phyloP scores from a whole-genome alignment of 2,113 vertebrate species.

The Mola mola region DNA sequence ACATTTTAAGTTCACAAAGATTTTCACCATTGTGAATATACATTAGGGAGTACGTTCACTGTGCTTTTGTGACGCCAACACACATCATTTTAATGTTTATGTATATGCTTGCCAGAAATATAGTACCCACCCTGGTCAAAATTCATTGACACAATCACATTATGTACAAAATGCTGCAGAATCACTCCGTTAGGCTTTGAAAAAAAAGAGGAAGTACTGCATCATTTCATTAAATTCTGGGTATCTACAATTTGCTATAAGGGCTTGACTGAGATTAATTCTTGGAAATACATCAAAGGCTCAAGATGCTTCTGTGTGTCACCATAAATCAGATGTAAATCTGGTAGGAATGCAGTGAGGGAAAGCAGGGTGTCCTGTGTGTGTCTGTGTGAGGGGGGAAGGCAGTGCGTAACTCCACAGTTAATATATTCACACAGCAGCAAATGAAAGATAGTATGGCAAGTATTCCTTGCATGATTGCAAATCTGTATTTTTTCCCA shows the following conservation, averaged over 20 bases:
- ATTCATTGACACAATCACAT: no score
- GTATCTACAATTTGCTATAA: slow-evolving; percentile 10
- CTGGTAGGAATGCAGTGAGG: slow-evolving; percentile 24
- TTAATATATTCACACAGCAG: no score
- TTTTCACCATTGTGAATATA: slow-evolving; percentile 3
- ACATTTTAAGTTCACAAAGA: slow-evolving; percentile 7
- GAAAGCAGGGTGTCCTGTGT: slow-evolving; percentile 7
- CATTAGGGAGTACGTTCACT: slow-evolving; percentile 21
- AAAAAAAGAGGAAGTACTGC: slow-evolving; percentile 19
- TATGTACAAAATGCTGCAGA: no score
- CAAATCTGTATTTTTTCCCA: no score
- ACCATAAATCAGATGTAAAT: slow-evolving; percentile 29
- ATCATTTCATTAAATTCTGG: slow-evolving; percentile 18
- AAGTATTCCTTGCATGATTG: no score
- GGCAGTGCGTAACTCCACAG: no score
- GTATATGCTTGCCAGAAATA: slow-evolving; percentile 20
- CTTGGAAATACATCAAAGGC: slow-evolving; percentile 1
- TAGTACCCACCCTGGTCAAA: no score
- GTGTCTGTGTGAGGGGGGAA: slow-evolving; percentile 7
- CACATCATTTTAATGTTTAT: slow-evolving; percentile 13
- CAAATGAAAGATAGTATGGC: no score
- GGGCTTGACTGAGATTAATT: slow-evolving; percentile 11
- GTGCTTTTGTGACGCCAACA: slow-evolving; percentile 8
- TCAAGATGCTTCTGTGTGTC: slow-evolving; percentile 1
- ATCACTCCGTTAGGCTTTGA: slow-evolving; percentile 16